phyloP scores from a whole-genome alignment of 2,888 invertebrate genomes.

The Phengaris alcon region DNA sequence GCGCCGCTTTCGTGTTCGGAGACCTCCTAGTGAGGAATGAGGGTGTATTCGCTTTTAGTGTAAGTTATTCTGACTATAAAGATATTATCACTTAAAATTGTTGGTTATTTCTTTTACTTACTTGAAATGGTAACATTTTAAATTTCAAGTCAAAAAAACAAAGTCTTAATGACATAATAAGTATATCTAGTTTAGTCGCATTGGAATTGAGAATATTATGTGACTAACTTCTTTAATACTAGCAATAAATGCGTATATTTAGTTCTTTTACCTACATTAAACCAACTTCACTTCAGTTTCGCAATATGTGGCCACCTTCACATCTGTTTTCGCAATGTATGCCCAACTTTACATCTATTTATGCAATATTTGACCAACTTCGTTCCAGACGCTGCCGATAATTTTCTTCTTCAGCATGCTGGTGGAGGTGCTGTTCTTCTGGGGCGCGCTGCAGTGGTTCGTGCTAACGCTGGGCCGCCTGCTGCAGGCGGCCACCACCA shows the following conservation, averaged over 20 bases:
- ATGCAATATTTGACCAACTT: constrained; percentile 9
- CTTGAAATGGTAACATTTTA: no score
- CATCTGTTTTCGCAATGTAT: neutral
- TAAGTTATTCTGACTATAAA: constrained; percentile 59
- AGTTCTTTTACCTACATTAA: neutral
- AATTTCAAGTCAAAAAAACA: no score
- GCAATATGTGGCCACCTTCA: neutral
- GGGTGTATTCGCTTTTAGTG: constrained; percentile 91
- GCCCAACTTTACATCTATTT: neutral
- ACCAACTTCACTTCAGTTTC: neutral
- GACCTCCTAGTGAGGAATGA: constrained; percentile 78
- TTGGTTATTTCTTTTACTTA: neutral
- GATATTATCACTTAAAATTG: neutral
- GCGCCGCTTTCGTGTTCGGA: constrained; percentile 92
- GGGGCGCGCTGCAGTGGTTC: constrained; percentile 92
- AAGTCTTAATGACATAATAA: no score
- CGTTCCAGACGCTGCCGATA: constrained; percentile 86
- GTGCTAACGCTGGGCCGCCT: constrained; percentile 89
- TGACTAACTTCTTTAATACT: no score
- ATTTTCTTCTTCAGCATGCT: constrained; percentile 96
- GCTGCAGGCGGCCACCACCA: constrained; percentile 81
- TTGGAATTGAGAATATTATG: no score
- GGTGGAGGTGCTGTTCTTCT: constrained; percentile 92
- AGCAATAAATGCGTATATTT: neutral
- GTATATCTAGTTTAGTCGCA: no score